Evolutionary conservation across 2,888 invertebrate species (phyloP), one percentile per base, ranked within the genome.

Genomic region (Drosophila austrosaltans): DNA sequence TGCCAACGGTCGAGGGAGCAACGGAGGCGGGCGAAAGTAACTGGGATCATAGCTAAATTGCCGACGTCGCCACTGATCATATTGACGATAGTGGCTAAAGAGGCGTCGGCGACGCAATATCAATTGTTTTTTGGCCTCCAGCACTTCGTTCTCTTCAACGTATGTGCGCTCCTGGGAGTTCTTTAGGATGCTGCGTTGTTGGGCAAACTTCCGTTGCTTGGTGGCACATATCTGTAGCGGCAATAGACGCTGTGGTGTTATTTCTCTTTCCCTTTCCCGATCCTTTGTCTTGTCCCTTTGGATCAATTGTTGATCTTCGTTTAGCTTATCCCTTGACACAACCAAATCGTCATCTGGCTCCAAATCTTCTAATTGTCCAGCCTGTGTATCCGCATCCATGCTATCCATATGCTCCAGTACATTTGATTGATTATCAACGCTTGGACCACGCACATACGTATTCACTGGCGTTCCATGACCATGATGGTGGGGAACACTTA

Each of bases 41-140:
- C 91, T 91, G 68, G 91, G 91, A 81, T 92, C 92, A 71, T 91
- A 92, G 82, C 92, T 92, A 73, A 92, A 92, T 77, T 92, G 92
- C 60, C 90, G 90, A 69, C 91, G 89, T 44, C 92, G 91, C 92
- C 92, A 92, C 80, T 92, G 91, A 72, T 92, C 92, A 69, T 92
- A 92, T 74, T 92, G 92, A 28, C 92, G 87, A 75, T 92, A 91
- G 72, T 92, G 92, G 77, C 92, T 92, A 68, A 92, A 92, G 20
- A 92, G 87, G 12, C 92, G 89, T 20, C 92, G 86, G 8, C 90
- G 88, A 2, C 91, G 89, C 78, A 92, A 76, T 59, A 92, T 91
- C 66, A 91, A 77, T 80, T 91, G 91, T 77, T 90, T 91, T 72
- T 90, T 91, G 62, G 92, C 90, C 82, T 92, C 92, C 54, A 91